phyloP scores from a whole-genome alignment of 2,888 invertebrate genomes.

The Actias luna region DNA sequence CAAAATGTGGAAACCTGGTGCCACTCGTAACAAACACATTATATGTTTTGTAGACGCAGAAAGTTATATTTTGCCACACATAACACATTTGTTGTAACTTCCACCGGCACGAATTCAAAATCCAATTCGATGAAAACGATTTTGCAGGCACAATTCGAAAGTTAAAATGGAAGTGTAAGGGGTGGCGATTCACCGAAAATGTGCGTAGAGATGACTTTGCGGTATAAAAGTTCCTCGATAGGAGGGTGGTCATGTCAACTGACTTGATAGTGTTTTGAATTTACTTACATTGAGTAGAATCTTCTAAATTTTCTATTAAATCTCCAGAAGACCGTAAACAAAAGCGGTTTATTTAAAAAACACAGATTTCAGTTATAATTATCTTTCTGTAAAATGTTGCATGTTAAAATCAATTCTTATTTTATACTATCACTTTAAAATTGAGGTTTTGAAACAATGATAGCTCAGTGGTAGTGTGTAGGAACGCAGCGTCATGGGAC shows the following conservation, averaged over 20 bases:
- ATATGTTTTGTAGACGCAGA: not conserved
- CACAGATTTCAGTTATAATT: no score
- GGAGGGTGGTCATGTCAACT: not conserved
- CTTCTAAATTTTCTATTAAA: constrained; percentile 11
- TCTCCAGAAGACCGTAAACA: no score
- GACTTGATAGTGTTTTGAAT: not conserved
- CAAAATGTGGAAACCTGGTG: not conserved
- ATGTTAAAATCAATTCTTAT: no score
- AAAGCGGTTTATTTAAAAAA: no score
- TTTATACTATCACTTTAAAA: no score
- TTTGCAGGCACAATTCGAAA: constrained; percentile 12
- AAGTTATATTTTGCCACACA: constrained; percentile 24
- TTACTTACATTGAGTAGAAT: not conserved
- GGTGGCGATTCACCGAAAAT: constrained; percentile 5
- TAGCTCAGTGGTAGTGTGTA: no score
- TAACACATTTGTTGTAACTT: constrained; percentile 32
- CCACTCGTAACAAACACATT: constrained; percentile 17
- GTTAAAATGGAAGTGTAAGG: constrained; percentile 3
- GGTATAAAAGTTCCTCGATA: not conserved
- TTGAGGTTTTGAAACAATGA: no score
- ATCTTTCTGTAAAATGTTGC: no score
- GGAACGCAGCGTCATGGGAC: no score
- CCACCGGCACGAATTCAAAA: constrained; percentile 30
- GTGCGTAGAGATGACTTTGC: not conserved
- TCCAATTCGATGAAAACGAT: constrained; percentile 31